Base-by-base conservation (phyloP, 2,888 invertebrate genomes). In the Biston stratarius region DNA sequence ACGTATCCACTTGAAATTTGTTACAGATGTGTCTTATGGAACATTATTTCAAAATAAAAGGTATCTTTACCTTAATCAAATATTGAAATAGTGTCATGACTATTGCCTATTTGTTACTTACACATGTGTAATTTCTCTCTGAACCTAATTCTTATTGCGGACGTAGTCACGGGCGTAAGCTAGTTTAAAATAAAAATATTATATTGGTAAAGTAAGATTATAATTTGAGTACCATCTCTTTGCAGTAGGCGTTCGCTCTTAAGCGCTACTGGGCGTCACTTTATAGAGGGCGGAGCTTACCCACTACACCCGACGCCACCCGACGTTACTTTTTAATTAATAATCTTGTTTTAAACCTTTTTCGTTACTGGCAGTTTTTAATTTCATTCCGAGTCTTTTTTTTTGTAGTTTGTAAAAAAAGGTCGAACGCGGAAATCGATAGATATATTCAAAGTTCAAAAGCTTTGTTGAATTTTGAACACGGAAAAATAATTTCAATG, bases 251-350 rank as follows among this genome's bases (percentile, higher is more conserved):
- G 89, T 91, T 85, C 91, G 88, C 93, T 92, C 57, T 85, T 83
- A 68, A 93, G 93, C 87, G 86, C 55, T 45, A 59, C 83, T 87
- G 92, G 92, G 92, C 92, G 92, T 89, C 92, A 84, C 92, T 91
- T 55, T 84, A 78, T 79, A 92, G 89, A 75, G 85, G 88, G 89
- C 87, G 88, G 80, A 88, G 80, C 74, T 70, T 76, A 0, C 57
- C 45, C 58, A 59, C 62, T 53, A 61, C 14, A 48, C 47, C 15
- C 56, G 12, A 8, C 42, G 33, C 42, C 55, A 44, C 42, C 15
- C 55, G 42, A 55, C 15, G 9, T 14, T 34, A 78, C 72, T 72
- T 74, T 76, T 76, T 76, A 74, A 77, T 74, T 76, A 73, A 74
- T 74, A 64, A 70, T 69, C 63, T 53, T 69, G 36, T 33, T 48